These are phyloP conservation scores for Rhopalosiphum maidis DNA, from an alignment of 1,140 invertebrate species.

Conservation along the genomic window DNA sequence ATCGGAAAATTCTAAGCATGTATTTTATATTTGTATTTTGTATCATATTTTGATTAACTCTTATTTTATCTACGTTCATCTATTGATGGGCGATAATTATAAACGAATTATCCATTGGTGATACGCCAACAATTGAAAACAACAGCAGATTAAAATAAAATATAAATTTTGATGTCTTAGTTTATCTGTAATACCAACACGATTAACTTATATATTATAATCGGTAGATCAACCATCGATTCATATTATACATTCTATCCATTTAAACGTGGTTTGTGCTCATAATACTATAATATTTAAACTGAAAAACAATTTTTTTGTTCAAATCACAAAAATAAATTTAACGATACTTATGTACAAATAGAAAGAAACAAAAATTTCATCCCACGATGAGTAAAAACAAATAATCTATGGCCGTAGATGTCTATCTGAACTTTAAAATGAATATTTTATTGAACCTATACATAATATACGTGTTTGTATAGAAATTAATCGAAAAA, in stretches of 20 bases:
- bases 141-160: not conserved
- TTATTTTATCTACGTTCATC: not conserved
- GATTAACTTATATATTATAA: not conserved
- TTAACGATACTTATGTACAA: too few relatives aligned
- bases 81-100: not conserved
- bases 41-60: not conserved
- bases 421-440: not conserved
- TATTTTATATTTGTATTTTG: not conserved
- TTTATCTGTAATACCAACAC: not conserved
- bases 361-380: not conserved
- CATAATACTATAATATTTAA: not conserved
- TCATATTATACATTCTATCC: not conserved
- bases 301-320: not conserved
- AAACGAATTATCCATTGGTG: not conserved
- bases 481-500: not conserved
- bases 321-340: not conserved
- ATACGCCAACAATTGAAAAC: not conserved
- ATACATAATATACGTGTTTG: not conserved
- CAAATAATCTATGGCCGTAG: not conserved
- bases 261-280: not conserved
- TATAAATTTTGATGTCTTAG: not conserved
- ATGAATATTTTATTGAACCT: not conserved
- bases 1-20: not conserved
- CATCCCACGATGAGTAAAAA: not conserved
- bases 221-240: not conserved